Percentiles rank a stretch among this genome's conserved stretches.
Conservation (phyloP, 2,888 invertebrate species). For the Electrophaes corylata region DNA sequence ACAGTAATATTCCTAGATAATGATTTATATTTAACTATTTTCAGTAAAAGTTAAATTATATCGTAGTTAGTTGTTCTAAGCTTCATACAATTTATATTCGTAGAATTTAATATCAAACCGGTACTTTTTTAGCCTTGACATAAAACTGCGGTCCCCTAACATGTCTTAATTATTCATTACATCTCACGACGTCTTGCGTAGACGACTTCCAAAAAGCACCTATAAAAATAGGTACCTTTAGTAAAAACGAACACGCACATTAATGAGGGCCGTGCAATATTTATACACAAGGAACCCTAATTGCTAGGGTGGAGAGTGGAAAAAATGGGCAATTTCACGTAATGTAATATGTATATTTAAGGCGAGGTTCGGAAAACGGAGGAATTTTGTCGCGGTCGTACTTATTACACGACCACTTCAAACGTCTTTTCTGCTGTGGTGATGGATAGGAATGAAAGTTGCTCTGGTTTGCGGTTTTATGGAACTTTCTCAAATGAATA, state of each 20-base stretch:
- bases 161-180: constrained; percentile 82
- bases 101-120: constrained; percentile 40
- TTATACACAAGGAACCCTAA: constrained; percentile 84
- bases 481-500: constrained; percentile 20
- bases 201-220: constrained; percentile 63
- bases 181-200: constrained; percentile 68
- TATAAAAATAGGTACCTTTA: constrained; percentile 75
- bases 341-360: constrained; percentile 85
- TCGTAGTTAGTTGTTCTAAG: background rate
- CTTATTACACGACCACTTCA: constrained; percentile 79
- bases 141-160: constrained; percentile 59
- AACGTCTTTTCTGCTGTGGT: constrained; percentile 68
- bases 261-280: constrained; percentile 83
- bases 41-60: too few species aligned
- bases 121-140: constrained; percentile 48
- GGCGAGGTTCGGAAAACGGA: constrained; percentile 75
- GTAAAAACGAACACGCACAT: constrained; percentile 80
- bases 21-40: too few species aligned
- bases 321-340: constrained; percentile 85
- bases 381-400: constrained; percentile 79
- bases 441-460: constrained; percentile 46
- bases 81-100: background rate
- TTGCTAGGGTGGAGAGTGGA: constrained; percentile 85
- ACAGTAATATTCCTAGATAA: too few species aligned
- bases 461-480: constrained; percentile 52